Evolutionary conservation across 2,888 invertebrate genomes (phyloP).

Genomic region (Bruchidius siliquastri): DNA sequence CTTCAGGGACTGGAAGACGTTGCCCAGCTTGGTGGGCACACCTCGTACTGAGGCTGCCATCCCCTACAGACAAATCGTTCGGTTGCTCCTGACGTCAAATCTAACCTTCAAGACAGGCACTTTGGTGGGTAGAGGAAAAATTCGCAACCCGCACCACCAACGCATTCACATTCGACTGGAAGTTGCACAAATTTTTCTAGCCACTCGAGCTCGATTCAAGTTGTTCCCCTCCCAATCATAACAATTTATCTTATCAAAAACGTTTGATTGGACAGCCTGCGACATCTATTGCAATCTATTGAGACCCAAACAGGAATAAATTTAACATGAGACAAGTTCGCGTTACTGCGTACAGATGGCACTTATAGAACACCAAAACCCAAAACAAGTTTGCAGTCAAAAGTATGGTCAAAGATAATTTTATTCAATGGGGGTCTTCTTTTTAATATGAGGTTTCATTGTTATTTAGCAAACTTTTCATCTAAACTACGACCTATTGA

Average conservation of each 20-base stretch:
- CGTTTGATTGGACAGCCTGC: too few species aligned
- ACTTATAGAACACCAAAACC: too few species aligned
- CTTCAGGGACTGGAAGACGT: conserved; percentile 32
- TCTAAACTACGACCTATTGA: too few species aligned
- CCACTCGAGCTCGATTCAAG: neutral
- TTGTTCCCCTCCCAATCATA: neutral
- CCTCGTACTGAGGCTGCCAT: conserved; percentile 29
- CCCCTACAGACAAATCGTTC: neutral
- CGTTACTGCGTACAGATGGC: too few species aligned
- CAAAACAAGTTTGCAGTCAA: too few species aligned
- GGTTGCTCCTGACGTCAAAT: neutral
- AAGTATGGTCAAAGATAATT: too few species aligned
- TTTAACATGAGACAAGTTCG: too few species aligned
- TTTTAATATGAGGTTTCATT: too few species aligned
- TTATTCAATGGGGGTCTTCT: too few species aligned
- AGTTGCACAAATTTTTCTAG: neutral
- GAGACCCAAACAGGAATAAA: too few species aligned
- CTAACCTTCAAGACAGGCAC: neutral
- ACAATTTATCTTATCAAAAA: neutral
- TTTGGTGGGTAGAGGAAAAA: neutral
- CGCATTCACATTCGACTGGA: neutral
- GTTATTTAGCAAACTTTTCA: too few species aligned
- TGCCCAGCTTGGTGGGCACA: conserved; percentile 32
- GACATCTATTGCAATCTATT: too few species aligned
- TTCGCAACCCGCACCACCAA: neutral